Evolutionary conservation across 2,797 vertebrate species (phyloP).

Genomic region (Poeciliopsis presidionis): DNA sequence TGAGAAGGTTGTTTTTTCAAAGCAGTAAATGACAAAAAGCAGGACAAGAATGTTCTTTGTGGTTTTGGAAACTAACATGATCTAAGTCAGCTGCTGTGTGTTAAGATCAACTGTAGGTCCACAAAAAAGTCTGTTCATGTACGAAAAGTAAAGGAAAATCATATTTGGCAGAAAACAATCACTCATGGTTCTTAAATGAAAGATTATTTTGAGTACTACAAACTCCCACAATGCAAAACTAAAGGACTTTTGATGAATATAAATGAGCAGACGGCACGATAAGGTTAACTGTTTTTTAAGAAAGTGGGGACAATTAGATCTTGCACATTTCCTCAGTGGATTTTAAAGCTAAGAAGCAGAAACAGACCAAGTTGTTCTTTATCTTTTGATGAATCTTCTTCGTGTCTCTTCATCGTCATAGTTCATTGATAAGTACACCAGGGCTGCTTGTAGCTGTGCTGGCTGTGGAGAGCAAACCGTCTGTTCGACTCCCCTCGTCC

Average conservation of each 20-base stretch:
- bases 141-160: conserved; percentile 41
- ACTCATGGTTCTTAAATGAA: conserved; percentile 44
- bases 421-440: conserved; percentile 58
- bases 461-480: conserved; percentile 52
- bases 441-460: conserved; percentile 23
- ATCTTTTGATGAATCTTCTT: conserved; percentile 41
- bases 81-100: conserved; percentile 15
- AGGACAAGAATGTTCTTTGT: neutral
- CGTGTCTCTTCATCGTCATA: conserved; percentile 36
- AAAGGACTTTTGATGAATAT: conserved; percentile 3
- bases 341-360: conserved; percentile 16
- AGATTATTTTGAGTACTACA: conserved; percentile 11
- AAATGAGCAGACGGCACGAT: conserved; percentile 17
- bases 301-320: conserved; percentile 26
- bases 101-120: neutral
- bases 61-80: neutral
- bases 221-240: conserved; percentile 14
- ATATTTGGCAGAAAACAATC: conserved; percentile 48
- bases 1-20: neutral
- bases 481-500: conserved; percentile 62
- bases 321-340: conserved; percentile 29
- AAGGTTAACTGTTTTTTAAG: conserved; percentile 25
- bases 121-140: conserved; percentile 17
- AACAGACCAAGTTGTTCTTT: conserved; percentile 38
- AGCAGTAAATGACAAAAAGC: too few relatives aligned